Evolutionary conservation across 2,888 invertebrate genomes (phyloP), one percentile per base, ranked within the genome.

Genomic region (Flexamia atlantica): DNA sequence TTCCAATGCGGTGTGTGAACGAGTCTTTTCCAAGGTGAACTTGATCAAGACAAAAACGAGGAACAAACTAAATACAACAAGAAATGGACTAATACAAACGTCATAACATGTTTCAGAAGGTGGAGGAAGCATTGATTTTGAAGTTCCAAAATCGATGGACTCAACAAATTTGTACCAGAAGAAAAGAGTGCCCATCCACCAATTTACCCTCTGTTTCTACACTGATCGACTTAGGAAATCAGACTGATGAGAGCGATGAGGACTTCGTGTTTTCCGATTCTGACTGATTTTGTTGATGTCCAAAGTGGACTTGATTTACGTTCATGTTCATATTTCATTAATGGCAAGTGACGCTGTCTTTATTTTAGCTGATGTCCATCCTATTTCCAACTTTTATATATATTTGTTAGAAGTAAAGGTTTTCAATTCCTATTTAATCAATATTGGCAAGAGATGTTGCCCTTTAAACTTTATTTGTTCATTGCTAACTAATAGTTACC

Each of bases 1-100:
- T 70, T 87, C 87, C 5, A 87, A 87, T 64, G 87, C 86, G n/a
- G 82, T 84, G n/a, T 83, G 86, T 36, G 86, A 87, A 84, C 60
- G 86, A 50, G 81, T 87, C 23, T 87, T 87, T 68, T 87, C 86
- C 57, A 87, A 86, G 60, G 84, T 86, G 40, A 87, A 87, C 72
- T 25, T 86, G 7, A 80, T 87, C 0, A 87, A 87, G 83, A 86
- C 68, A 10, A 87, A 87, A 70, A 17, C 53, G 7, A 83, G 87
- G 7, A 86, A 87, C 64, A 83, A 53, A 23, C 70, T 85, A 64
- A 82, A 28, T n/a, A 79, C 80, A 64, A 50, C 12, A 50, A 12
- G 5, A 50, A 50, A 50, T 50, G 50, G 50, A 12, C 50, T 50
- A 3, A 5, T 50, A n/a, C 12, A 10, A 12, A 50, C 50, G 17